Evolutionary conservation across 2,113 vertebrate genomes (phyloP).

Genomic region (Rana temporaria): DNA sequence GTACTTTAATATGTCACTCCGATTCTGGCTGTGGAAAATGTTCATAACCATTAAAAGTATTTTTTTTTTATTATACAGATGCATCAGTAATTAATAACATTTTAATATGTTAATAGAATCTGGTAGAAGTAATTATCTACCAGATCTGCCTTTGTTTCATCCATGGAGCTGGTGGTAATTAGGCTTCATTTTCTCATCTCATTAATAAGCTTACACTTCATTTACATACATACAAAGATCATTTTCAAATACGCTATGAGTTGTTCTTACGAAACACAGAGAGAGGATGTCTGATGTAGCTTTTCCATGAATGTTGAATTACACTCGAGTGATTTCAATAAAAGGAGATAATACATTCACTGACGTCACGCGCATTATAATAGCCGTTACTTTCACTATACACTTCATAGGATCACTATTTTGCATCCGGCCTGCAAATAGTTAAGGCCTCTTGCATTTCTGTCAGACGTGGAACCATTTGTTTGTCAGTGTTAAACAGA

Average conservation of each 20-base stretch:
- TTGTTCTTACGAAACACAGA: background rate
- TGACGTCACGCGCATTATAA: too few species aligned
- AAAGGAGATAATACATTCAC: background rate
- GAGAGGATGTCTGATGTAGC: background rate
- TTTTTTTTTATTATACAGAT: background rate
- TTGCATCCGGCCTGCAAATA: background rate
- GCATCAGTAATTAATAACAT: slow-evolving; percentile 22
- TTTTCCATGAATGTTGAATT: background rate
- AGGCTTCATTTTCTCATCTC: slow-evolving; percentile 21
- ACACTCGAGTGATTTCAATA: background rate
- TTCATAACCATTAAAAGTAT: background rate
- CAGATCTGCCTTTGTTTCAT: slow-evolving; percentile 1
- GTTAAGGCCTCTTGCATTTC: slow-evolving; percentile 40
- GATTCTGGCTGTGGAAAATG: background rate
- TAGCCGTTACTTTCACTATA: too few species aligned
- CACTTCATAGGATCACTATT: too few species aligned
- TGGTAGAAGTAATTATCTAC: slow-evolving; percentile 31
- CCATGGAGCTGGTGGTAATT: slow-evolving; percentile 26
- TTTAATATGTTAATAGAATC: slow-evolving; percentile 22
- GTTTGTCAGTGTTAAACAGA: slow-evolving; percentile 58
- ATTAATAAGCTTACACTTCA: slow-evolving; percentile 27
- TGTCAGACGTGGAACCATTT: slow-evolving; percentile 49
- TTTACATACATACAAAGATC: slow-evolving; percentile 9
- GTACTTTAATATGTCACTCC: background rate
- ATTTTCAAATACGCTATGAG: background rate